Evolutionary conservation across 2,113 vertebrate species (phyloP).

Genomic region (Sula dactylatra): DNA sequence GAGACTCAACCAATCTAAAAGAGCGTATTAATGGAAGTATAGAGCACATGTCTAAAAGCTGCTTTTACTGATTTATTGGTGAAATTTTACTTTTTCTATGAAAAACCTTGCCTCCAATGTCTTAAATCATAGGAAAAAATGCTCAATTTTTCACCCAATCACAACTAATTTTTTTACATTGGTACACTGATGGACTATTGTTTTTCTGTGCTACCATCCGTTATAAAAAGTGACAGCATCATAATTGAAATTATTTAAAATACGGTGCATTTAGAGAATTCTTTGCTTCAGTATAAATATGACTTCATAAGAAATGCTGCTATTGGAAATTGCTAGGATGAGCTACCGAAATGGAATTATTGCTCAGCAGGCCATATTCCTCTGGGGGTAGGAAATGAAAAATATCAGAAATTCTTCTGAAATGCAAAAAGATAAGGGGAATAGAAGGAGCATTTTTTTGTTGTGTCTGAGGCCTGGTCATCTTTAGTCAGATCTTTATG

Average conservation of each 20-base stretch:
- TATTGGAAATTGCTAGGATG: neutral
- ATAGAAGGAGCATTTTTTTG: neutral
- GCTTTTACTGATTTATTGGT: constrained; percentile 53
- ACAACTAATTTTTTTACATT: constrained; percentile 18
- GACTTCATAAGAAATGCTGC: neutral
- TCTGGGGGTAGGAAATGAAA: neutral
- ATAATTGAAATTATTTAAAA: constrained; percentile 62
- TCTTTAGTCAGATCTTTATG: neutral
- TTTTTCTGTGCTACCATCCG: neutral
- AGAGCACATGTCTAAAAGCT: constrained; percentile 27
- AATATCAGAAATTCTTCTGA: neutral
- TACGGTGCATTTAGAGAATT: constrained; percentile 35
- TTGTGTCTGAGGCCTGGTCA: neutral
- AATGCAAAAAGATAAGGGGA: neutral
- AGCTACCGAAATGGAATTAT: neutral
- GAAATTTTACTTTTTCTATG: constrained; percentile 27
- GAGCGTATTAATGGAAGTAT: neutral
- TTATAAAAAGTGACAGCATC: constrained; percentile 34
- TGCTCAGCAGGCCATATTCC: neutral
- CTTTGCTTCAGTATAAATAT: neutral
- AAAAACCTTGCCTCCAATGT: neutral
- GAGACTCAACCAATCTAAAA: constrained; percentile 41
- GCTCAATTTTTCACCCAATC: constrained; percentile 37
- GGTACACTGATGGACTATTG: constrained; percentile 30
- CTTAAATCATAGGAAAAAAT: constrained; percentile 46